Evolutionary conservation across 2,888 invertebrate species (phyloP), one percentile per base, ranked within the genome.

Genomic region (Temnothorax ravouxi): DNA sequence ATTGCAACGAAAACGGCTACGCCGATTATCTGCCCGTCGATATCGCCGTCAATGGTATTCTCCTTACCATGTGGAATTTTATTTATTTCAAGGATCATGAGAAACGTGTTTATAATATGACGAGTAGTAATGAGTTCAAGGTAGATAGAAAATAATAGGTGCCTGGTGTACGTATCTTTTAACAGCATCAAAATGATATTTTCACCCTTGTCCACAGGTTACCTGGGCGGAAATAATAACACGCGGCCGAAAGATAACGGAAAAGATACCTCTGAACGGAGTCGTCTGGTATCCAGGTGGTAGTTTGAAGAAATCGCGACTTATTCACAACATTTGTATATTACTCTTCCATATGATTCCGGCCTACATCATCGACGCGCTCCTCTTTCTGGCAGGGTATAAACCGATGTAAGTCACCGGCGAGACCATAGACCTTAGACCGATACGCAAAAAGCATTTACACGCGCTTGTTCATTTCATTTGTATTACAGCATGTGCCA

Each of bases 181-280:
- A 11, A 29, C 0, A n/a, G n/a, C 38, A 34, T 61, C 11, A 0
- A 52, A 64, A 44, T 8, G 3, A 44, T 34, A 50, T 66, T 5
- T 34, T 54, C 3, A n/a, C 2, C n/a, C 6, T 54, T 34, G 5
- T 54, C 18, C 89, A 86, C 91, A 95, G 93, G 92, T 97, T 67
- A 97, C 98, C 0, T 99, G 99, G 99, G 96, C 97, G 18, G 98
- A 98, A 94, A 96, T 99, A 94, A 98, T 99, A 76, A 97, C 97
- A 79, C 96, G 97, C 13, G 98, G 98, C 0, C 96, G 97, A 74
- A 97, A 97, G 93, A 97, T 98, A 62, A 97, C 98, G 79, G 96
- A 97, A 94, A 96, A 96, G 91, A 96, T 99, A 83, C 99, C 99
- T 0, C 95, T 99, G n/a, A 98, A 98, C 90, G 97, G 97, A 4